phyloP scores from a whole-genome alignment of 2,113 vertebrate genomes.

The Prolemur simus region DNA sequence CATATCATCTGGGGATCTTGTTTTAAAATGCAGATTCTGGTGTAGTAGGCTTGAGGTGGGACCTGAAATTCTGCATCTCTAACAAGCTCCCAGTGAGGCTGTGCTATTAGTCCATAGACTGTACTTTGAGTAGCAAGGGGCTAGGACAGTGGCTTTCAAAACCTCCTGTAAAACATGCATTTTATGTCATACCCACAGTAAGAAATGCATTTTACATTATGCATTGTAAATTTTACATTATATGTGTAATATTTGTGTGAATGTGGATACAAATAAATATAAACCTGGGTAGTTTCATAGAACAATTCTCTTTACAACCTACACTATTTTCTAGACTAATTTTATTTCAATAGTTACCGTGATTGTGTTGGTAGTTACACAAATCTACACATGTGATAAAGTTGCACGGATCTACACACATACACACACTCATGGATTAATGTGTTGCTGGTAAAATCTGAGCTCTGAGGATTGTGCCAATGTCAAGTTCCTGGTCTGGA shows the following conservation, averaged over 20 bases:
- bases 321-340: neutral
- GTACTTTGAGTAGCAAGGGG: neutral
- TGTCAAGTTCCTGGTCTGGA: neutral
- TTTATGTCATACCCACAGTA: neutral
- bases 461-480: neutral
- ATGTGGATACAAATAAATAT: neutral
- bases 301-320: neutral
- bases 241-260: neutral
- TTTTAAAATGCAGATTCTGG: slow-evolving; percentile 25
- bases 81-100: neutral
- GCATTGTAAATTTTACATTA: neutral
- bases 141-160: slow-evolving; percentile 3
- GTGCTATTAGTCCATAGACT: neutral
- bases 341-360: slow-evolving; percentile 31
- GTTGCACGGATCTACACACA: neutral
- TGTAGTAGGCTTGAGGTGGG: neutral
- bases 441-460: neutral
- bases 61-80: slow-evolving; percentile 11
- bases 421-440: neutral
- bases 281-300: slow-evolving; percentile 8
- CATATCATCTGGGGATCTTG: neutral
- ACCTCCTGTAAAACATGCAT: neutral
- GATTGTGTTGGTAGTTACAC: neutral
- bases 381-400: neutral
- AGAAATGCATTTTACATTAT: neutral